Conservation (phyloP, 1,140 invertebrate genomes). For the Bombus pascuorum region DNA sequence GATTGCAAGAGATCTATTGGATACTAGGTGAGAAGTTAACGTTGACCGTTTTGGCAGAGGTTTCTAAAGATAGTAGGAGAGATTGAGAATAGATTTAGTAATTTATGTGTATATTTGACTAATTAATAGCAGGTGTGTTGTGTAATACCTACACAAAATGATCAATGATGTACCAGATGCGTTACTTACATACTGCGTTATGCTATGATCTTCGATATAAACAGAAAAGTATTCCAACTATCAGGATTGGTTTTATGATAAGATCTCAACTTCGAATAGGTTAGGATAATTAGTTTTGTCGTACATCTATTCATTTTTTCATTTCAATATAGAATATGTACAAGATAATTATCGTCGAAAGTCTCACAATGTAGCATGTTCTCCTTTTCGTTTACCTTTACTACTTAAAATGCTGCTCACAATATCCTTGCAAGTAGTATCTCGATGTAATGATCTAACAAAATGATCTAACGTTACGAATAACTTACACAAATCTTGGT, state of each 20-base stretch:
- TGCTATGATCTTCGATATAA: too few species aligned
- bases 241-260: neutral
- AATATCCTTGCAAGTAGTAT: neutral
- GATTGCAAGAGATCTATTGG: neutral
- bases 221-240: too few species aligned
- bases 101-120: neutral
- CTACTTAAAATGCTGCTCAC: neutral
- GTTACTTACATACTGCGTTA: too few species aligned
- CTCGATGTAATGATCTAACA: neutral
- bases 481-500: neutral
- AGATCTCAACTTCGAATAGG: neutral
- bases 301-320: neutral
- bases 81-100: neutral
- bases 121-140: neutral
- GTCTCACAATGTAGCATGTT: neutral
- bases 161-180: neutral
- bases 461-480: neutral
- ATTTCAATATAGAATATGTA: neutral
- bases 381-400: neutral
- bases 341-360: neutral
- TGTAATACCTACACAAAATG: neutral
- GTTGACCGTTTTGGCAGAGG: too few species aligned
- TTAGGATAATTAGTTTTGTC: neutral
- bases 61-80: neutral
- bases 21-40: neutral